phyloP scores from a whole-genome alignment of 2,888 invertebrate genomes.

The Chrysolina oricalcia region DNA sequence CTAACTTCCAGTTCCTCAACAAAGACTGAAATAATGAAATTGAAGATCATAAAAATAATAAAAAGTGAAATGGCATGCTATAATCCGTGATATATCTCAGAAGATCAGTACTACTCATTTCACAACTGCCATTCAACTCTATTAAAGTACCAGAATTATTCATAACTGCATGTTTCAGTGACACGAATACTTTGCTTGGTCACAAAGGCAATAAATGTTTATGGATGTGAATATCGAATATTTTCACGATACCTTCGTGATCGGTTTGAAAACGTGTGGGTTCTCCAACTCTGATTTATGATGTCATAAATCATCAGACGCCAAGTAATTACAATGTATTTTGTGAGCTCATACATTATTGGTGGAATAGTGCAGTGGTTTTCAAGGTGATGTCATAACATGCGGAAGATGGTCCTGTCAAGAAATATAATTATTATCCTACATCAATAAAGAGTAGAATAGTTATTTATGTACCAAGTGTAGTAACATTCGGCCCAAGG shows the following conservation, averaged over 20 bases:
- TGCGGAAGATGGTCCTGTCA: background rate
- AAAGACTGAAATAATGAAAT: too few species aligned
- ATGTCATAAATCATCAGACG: background rate
- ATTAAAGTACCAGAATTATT: background rate
- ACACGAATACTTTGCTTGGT: background rate
- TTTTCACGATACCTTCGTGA: conserved; percentile 11
- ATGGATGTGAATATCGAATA: conserved; percentile 12
- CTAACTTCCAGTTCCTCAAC: too few species aligned
- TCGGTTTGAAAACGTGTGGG: conserved; percentile 4
- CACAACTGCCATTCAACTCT: background rate
- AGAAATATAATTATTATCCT: background rate
- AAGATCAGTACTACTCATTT: background rate
- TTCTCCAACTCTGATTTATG: background rate
- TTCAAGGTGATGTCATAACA: background rate
- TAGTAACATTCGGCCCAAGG: too few species aligned
- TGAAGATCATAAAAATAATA: too few species aligned
- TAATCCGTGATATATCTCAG: too few species aligned
- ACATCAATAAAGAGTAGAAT: too few species aligned
- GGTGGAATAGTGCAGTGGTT: background rate
- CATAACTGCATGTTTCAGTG: background rate
- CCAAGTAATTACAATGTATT: conserved; percentile 4
- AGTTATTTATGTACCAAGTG: too few species aligned
- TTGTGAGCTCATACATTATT: conserved; percentile 5
- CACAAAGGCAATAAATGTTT: conserved; percentile 7
- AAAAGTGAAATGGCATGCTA: too few species aligned